Evolutionary conservation across 2,797 vertebrate species (phyloP).

Genomic region (Lophura swinhoii): DNA sequence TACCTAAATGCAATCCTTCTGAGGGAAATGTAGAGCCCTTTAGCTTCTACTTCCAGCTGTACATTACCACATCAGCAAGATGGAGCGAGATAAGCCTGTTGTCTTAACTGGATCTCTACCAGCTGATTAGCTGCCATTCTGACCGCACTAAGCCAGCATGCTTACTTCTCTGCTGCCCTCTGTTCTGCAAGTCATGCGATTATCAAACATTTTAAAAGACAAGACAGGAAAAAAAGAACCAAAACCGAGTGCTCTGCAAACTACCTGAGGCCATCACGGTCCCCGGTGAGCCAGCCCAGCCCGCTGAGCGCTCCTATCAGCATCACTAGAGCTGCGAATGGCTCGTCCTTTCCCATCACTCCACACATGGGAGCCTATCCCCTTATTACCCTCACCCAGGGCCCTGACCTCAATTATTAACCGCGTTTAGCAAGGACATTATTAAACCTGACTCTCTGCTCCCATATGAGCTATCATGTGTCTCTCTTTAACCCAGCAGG

Average conservation of each 20-base stretch:
- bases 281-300: neutral
- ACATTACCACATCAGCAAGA: neutral
- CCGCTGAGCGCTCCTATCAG: neutral
- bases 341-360: slow-evolving; percentile 46
- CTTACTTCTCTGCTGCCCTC: neutral
- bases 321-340: neutral
- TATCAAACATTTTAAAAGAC: neutral
- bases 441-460: slow-evolving; percentile 83
- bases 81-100: neutral
- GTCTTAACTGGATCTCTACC: neutral
- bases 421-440: slow-evolving; percentile 75
- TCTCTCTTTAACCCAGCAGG: slow-evolving; percentile 77
- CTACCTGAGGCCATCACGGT: neutral
- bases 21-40: neutral
- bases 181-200: neutral
- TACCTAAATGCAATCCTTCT: neutral
- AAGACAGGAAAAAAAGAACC: neutral
- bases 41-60: neutral
- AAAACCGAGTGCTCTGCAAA: neutral
- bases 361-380: slow-evolving; percentile 72
- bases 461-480: slow-evolving; percentile 82
- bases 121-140: neutral
- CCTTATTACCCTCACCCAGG: slow-evolving; percentile 72
- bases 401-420: slow-evolving; percentile 85
- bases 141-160: neutral